Evolutionary conservation across 2,797 vertebrate genomes (phyloP), one percentile per base, ranked within the genome.

Genomic region (Gymnoscopelus braueri): DNA sequence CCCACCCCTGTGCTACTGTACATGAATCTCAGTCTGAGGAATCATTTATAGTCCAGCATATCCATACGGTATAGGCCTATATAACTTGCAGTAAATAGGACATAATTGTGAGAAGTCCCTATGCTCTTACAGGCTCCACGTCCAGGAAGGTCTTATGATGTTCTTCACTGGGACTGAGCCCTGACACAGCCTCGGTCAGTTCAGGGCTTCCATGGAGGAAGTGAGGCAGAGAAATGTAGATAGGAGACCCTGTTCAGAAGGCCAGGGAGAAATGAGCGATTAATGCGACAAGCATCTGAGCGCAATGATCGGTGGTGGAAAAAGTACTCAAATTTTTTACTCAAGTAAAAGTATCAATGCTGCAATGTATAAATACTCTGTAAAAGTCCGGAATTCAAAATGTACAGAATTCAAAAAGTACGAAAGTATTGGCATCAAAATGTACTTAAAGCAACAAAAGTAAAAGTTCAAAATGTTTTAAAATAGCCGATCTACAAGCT

Each of bases 151-250:
- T 98, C 12, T 73, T 70, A 13, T 99, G 97, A 0, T 98, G 89
- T 65, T 95, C 80, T 60, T 87, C 68, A 53, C 67, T 71, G 24
- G 97, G 94, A 5, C 26, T 80, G 72, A 99, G 66, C 3, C 98
- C 97, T 69, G 87, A 61, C 3, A 97, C 79, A 0, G 0, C 0
- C 1, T 94, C 23, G 19, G 6, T 6, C 50, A 97, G 5, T 3
- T 72, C 70, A 0, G 75, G 3, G 84, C 93, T 97, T 54, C 94
- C 97, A 2, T 95, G 72, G 19, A 99, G 94, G 83, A 97, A 99
- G 89, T 99, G 98, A 0, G 98, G 97, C 67, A 98, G 92, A 11
- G 97, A 96, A 77, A 99, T 96, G 60, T 77, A 95, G 74, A 98
- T 84, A 0, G 97, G 96, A 58, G 10, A 88, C 29, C 88, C 98